Evolutionary conservation across 2,888 invertebrate species (phyloP).

Genomic region (Cenopis cana): DNA sequence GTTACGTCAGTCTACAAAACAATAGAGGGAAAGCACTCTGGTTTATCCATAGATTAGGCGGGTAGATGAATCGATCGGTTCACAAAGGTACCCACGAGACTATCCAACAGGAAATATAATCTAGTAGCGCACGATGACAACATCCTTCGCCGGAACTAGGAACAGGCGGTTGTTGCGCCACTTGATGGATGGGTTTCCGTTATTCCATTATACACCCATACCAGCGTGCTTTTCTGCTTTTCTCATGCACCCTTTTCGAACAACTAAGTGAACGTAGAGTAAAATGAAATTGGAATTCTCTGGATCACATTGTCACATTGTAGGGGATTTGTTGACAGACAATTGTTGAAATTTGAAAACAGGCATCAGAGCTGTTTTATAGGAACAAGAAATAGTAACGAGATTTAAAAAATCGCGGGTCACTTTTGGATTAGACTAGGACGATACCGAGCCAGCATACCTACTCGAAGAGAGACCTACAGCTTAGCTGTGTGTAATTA

Average conservation of each 20-base stretch:
- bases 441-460: too few species aligned
- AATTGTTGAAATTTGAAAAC: not conserved
- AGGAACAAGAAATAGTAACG: too few species aligned
- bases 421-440: too few species aligned
- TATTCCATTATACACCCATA: slow-evolving; percentile 9
- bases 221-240: not conserved
- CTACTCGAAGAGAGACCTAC: too few species aligned
- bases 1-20: not conserved
- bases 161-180: slow-evolving; percentile 23
- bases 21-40: not conserved
- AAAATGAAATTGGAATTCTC: slow-evolving; percentile 6
- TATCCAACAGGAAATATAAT: slow-evolving; percentile 29
- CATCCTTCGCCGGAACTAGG: slow-evolving; percentile 18
- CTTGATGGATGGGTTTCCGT: slow-evolving; percentile 22
- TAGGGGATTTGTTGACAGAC: not conserved
- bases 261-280: slow-evolving; percentile 5
- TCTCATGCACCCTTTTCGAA: not conserved
- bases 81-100: not conserved
- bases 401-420: too few species aligned
- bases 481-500: too few species aligned
- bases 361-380: too few species aligned
- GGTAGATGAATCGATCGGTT: not conserved
- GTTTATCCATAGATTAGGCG: not conserved
- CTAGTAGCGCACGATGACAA: slow-evolving; percentile 27
- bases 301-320: not conserved